Percentiles rank a stretch among this genome's conserved stretches.
These are phyloP conservation scores for Ursus arctos DNA, from an alignment of 2,113 vertebrate genomes.

Conservation along the genomic window DNA sequence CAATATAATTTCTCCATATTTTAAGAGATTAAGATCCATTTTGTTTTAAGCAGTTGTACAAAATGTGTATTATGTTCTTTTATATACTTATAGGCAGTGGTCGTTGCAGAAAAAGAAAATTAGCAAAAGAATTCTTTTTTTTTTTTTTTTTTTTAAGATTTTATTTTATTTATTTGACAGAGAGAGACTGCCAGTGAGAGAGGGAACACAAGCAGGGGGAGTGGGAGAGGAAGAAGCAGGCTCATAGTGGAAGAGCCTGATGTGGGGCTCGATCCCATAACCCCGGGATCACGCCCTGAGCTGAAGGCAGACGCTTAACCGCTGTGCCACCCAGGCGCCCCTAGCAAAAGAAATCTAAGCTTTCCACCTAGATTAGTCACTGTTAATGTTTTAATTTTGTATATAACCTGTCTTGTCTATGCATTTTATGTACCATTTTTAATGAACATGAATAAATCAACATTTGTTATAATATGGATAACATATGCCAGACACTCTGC, in stretches of 20 bases:
- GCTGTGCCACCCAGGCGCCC: too few species aligned
- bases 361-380: not conserved
- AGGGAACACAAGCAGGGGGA: too few species aligned
- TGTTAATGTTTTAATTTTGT: slow-evolving; percentile 52
- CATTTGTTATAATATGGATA: not conserved
- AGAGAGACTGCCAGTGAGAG: too few species aligned
- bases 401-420: not conserved
- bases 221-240: too few species aligned
- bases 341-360: not conserved
- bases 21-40: slow-evolving; percentile 6
- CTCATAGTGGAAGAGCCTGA: too few species aligned
- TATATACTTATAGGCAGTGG: not conserved
- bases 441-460: not conserved
- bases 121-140: not conserved
- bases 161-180: too few species aligned
- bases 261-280: too few species aligned
- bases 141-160: too few species aligned
- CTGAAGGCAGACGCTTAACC: too few species aligned
- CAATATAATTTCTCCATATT: not conserved
- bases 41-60: slow-evolving; percentile 34
- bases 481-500: not conserved
- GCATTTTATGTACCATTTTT: not conserved
- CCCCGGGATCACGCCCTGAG: too few species aligned
- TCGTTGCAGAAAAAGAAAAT: slow-evolving; percentile 38
- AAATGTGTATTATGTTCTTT: slow-evolving; percentile 18